Evolutionary conservation across 2,888 invertebrate genomes (phyloP).

Genomic region (Tricholauxania praeusta): DNA sequence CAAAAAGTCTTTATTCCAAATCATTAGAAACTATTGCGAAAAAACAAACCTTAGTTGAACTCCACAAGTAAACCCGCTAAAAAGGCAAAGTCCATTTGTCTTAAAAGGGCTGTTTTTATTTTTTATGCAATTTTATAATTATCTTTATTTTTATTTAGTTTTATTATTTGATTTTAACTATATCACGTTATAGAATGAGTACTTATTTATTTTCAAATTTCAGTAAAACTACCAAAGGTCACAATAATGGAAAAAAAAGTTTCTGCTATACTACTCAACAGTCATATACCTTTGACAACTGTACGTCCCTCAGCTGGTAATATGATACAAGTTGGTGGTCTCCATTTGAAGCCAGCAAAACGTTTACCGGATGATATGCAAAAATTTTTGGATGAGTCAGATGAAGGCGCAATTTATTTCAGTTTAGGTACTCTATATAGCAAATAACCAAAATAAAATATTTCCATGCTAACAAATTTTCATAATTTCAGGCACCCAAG

Average conservation of each 20-base stretch:
- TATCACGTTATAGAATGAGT: no score
- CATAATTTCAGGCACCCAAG: constrained; percentile 64
- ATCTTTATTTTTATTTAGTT: not conserved
- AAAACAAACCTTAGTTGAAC: no score
- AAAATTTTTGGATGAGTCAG: constrained; percentile 65
- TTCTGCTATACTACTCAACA: constrained; percentile 69
- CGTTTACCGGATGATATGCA: constrained; percentile 63
- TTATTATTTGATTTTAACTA: no score
- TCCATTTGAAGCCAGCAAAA: constrained; percentile 69
- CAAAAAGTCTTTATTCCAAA: no score
- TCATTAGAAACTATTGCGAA: no score
- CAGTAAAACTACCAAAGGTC: constrained; percentile 64
- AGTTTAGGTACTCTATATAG: constrained; percentile 62
- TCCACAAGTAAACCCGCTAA: no score
- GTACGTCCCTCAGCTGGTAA: constrained; percentile 67
- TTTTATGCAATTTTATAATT: not conserved
- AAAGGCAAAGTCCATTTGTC: no score
- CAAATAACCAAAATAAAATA: not conserved
- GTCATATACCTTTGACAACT: constrained; percentile 68
- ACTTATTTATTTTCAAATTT: constrained; percentile 7
- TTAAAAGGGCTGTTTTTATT: no score
- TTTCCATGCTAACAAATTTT: not conserved
- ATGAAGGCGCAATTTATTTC: constrained; percentile 69
- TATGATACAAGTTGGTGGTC: constrained; percentile 71
- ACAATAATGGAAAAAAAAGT: constrained; percentile 67